Evolutionary conservation across 2,113 vertebrate genomes (phyloP).

Genomic region (Corythaeola cristata): DNA sequence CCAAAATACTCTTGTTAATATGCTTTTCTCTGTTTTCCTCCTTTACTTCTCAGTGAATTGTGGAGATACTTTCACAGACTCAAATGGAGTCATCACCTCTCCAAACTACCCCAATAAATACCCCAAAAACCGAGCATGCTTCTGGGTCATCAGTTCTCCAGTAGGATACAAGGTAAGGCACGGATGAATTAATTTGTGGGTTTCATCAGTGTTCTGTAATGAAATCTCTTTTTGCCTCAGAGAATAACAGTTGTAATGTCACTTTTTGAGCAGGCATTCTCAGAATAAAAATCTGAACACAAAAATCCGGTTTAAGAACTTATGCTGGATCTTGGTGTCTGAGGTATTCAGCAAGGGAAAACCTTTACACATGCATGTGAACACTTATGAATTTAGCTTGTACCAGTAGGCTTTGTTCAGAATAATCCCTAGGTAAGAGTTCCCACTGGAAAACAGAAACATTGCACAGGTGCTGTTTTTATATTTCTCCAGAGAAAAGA

Average conservation of each 20-base stretch:
- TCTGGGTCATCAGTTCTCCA: conserved; percentile 68
- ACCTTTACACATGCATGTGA: background rate
- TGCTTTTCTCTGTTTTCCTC: background rate
- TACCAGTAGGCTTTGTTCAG: background rate
- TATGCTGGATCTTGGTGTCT: background rate
- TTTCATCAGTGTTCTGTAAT: background rate
- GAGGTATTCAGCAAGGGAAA: background rate
- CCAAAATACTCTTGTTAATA: background rate
- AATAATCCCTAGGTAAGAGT: background rate
- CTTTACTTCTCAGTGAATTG: conserved; percentile 60
- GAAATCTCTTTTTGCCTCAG: background rate
- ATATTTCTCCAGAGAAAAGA: background rate
- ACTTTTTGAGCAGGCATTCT: background rate
- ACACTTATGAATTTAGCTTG: background rate
- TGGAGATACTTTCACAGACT: conserved; percentile 53
- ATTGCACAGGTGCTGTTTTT: background rate
- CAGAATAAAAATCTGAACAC: background rate
- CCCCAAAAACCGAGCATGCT: conserved; percentile 46
- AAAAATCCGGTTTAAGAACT: background rate
- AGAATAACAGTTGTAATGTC: background rate
- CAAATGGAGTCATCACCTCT: conserved; percentile 51
- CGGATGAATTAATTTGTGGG: background rate
- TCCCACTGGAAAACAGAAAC: background rate
- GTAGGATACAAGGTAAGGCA: conserved; percentile 53
- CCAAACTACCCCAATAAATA: conserved; percentile 67